Base-by-base conservation (phyloP, 2,113 vertebrate species). In the Nycticebus coucang region DNA sequence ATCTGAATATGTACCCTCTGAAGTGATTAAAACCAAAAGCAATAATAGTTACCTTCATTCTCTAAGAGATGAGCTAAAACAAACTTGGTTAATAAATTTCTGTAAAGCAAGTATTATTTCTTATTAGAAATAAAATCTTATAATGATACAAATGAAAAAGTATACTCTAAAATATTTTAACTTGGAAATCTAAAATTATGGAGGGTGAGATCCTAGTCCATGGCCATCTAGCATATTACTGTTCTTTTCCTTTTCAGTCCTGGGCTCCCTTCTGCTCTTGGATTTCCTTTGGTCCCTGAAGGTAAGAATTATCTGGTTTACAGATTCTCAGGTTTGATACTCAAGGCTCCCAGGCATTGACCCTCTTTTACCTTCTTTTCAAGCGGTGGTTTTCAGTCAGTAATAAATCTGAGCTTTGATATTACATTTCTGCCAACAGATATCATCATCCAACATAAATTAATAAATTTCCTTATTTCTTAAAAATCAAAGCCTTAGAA, bases 51-150 rank as follows among this genome's bases (percentile, higher is more conserved):
- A 89, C 37, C 28, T 84, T 93, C 26, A 89, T 22, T 89, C 80
- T 57, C 59, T 91, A 17, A 89, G 17, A 88, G 28, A 72, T 77
- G 26, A 85, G 14, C 35, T 71, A 77, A 7, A 60, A 69, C 50
- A 95, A 93, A 95, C 80, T 4, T 84, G 75, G 69, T 83, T 78
- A 94, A 80, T 68, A 74, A 88, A 89, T 41, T 66, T 83, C 45
- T 83, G 5, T 28, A 79, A 59, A 66, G 78, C 21, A 78, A 92
- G 28, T 55, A 85, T 45, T 79, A 57, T 9, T 82, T 78, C 77
- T 87, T 87, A 91, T 4, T 88, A 19, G 59, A 91, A 80, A 85
- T 14, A 55, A 0, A 93, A 74, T 88, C 55, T 89, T 53, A 37
- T 50, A 87, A 88, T 79, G 80, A 68, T 72, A 60, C 7, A 87